Evolutionary conservation across 2,888 invertebrate genomes (phyloP).

Genomic region (Omphaloscelis lunosa): DNA sequence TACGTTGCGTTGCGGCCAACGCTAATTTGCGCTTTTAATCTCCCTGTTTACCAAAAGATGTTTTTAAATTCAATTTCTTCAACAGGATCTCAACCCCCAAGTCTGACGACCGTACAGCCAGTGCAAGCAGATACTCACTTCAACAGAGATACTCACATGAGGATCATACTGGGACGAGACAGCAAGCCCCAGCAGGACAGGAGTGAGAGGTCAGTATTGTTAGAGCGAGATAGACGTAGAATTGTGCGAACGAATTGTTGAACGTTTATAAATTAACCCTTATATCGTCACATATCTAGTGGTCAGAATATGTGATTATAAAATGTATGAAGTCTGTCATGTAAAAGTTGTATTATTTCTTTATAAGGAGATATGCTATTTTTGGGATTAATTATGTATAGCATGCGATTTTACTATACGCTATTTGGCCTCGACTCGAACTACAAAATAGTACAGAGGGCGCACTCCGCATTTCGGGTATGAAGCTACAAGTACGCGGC

Average conservation of each 20-base stretch:
- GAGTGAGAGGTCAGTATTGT: conserved; percentile 77
- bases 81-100: conserved; percentile 82
- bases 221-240: conserved; percentile 46
- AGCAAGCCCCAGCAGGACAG: conserved; percentile 78
- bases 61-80: not conserved
- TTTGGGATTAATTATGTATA: conserved; percentile 5
- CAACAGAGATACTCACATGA: conserved; percentile 97
- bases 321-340: not conserved
- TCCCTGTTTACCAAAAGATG: not conserved
- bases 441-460: no score
- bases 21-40: not conserved
- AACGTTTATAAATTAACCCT: not conserved
- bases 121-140: conserved; percentile 94
- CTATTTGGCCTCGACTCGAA: not conserved
- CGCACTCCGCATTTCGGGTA: no score
- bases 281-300: not conserved
- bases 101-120: conserved; percentile 80
- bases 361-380: not conserved
- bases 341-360: not conserved
- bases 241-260: no score
- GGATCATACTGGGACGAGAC: conserved; percentile 94
- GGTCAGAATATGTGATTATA: not conserved
- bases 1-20: not conserved
- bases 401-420: conserved; percentile 13
- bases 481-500: no score